Conservation (phyloP, 2,888 invertebrate genomes). For the Sabatieria punctata region DNA sequence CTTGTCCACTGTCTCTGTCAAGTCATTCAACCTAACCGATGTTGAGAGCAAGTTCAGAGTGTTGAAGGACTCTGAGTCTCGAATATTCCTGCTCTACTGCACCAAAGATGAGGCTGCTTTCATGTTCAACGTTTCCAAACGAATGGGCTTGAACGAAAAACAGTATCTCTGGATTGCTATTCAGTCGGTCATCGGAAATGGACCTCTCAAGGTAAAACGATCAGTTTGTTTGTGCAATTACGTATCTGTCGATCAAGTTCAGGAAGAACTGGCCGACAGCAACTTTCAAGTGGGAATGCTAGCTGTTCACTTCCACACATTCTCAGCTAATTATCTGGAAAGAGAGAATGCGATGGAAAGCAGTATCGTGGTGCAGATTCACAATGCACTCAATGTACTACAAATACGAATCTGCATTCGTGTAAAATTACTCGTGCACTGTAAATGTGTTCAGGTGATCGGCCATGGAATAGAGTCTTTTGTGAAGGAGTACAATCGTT, state of each 20-base stretch:
- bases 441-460: too few relatives aligned
- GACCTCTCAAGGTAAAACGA: not conserved
- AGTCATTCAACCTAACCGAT: too few relatives aligned
- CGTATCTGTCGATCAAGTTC: not conserved
- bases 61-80: constrained; percentile 52
- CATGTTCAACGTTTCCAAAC: constrained; percentile 50
- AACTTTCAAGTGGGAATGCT: constrained; percentile 25
- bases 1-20: too few relatives aligned
- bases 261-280: constrained; percentile 13
- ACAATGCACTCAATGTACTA: too few relatives aligned
- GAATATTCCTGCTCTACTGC: constrained; percentile 74
- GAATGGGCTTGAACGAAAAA: constrained; percentile 59
- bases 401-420: too few relatives aligned
- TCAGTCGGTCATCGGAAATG: constrained; percentile 41
- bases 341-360: too few relatives aligned
- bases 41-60: not conserved
- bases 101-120: constrained; percentile 49
- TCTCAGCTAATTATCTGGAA: constrained; percentile 3
- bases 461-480: too few relatives aligned
- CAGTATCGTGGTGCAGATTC: constrained; percentile 1
- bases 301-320: constrained; percentile 24
- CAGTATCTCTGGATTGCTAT: constrained; percentile 94
- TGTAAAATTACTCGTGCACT: too few relatives aligned
- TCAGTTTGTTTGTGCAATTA: not conserved
- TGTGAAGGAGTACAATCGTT: too few relatives aligned